A percentile compares a stretch with the other conserved stretches of the same genome.
phyloP scores from a whole-genome alignment of 2,888 invertebrate genomes.

The Ypsolopha scabrella region DNA sequence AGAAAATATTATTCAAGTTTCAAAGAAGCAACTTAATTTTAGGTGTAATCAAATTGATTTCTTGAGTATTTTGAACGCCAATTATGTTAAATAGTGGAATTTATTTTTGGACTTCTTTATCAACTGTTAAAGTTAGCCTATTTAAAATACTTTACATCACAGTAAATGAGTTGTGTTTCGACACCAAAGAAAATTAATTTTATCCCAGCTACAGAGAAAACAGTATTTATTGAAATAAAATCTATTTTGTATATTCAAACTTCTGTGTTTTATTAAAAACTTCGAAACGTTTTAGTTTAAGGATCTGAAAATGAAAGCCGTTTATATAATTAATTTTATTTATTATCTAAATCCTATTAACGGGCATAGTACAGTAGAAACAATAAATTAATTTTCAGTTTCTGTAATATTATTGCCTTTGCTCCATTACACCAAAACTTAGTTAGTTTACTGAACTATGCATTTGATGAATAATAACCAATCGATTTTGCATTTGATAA shows the following conservation, averaged over 20 bases:
- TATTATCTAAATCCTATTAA: slow-evolving; percentile 66
- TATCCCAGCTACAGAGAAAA: not conserved
- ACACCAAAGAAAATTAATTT: slow-evolving; percentile 18
- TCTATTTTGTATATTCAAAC: not conserved
- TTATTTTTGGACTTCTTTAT: too few relatives aligned
- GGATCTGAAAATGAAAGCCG: slow-evolving; percentile 23
- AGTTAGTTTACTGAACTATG: not conserved
- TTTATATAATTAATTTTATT: slow-evolving; percentile 62
- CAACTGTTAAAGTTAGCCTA: too few relatives aligned
- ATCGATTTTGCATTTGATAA: not conserved
- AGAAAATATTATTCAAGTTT: too few relatives aligned
- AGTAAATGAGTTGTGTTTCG: slow-evolving; percentile 9
- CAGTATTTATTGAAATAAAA: slow-evolving; percentile 3
- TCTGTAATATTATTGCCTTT: slow-evolving; percentile 40
- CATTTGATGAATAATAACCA: not conserved
- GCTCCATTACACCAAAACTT: not conserved
- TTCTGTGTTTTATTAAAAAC: not conserved
- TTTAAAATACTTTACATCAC: too few relatives aligned
- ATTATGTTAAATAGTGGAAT: too few relatives aligned
- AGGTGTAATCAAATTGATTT: too few relatives aligned
- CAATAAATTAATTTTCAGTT: slow-evolving; percentile 49
- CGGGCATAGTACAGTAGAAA: slow-evolving; percentile 65
- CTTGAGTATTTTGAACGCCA: too few relatives aligned
- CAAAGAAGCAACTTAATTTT: too few relatives aligned
- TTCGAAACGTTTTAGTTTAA: not conserved